Percentiles rank a stretch among this genome's conserved stretches.
Conservation (phyloP, 2,888 invertebrate species). For the Leptopilina myrica region DNA sequence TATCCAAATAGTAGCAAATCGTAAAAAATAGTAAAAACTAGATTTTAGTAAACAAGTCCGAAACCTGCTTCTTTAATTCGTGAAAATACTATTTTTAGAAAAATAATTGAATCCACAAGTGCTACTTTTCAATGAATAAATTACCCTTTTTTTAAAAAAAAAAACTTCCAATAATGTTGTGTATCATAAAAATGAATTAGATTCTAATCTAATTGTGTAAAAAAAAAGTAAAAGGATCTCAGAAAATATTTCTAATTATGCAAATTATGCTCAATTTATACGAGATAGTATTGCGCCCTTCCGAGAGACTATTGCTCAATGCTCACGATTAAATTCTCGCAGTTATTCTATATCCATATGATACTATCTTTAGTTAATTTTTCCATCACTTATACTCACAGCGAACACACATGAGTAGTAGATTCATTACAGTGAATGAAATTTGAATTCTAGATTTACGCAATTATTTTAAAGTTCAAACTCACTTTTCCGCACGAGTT, state of each 20-base stretch:
- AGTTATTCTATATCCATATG: conserved; percentile 25
- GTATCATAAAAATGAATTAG: not conserved
- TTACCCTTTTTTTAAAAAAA: not conserved
- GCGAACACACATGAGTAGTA: not conserved
- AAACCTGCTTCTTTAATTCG: too few relatives aligned
- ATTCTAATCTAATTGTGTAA: not conserved
- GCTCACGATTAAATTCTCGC: conserved; percentile 29
- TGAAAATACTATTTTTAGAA: conserved; percentile 12
- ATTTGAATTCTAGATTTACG: not conserved
- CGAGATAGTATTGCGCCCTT: conserved; percentile 22
- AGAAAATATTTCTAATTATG: conserved; percentile 26
- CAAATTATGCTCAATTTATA: conserved; percentile 25
- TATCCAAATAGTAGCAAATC: too few relatives aligned
- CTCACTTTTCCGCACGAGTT: not conserved
- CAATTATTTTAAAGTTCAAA: conserved; percentile 4
- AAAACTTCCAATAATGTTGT: not conserved
- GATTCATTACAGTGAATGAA: not conserved
- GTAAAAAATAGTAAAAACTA: too few relatives aligned
- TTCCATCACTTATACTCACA: conserved; percentile 5
- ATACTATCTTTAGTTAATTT: conserved; percentile 20
- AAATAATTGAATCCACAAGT: not conserved
- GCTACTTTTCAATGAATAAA: not conserved
- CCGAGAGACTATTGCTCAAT: conserved; percentile 8
- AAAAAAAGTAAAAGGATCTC: conserved; percentile 16
- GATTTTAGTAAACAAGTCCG: too few relatives aligned